phyloP scores from a whole-genome alignment of 1,140 invertebrate species.

The Manduca sexta region DNA sequence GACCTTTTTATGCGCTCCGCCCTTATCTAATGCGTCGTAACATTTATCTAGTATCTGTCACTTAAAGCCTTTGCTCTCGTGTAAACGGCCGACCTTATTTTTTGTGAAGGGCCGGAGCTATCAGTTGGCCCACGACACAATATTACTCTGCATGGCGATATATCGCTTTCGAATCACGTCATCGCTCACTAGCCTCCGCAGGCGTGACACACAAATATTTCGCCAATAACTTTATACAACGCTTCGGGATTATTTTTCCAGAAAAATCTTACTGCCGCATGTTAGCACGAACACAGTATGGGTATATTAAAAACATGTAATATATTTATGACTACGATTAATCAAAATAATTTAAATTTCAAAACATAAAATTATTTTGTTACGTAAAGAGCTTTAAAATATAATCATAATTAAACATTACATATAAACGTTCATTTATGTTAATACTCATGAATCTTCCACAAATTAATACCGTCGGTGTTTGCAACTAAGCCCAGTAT shows the following conservation, averaged over 20 bases:
- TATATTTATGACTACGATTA: too few relatives aligned
- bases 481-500: slow-evolving; percentile 11
- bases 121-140: slow-evolving; percentile 58
- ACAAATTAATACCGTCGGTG: slow-evolving; percentile 16
- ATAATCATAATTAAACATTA: too few relatives aligned
- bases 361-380: too few relatives aligned
- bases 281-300: too few relatives aligned
- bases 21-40: slow-evolving; percentile 55
- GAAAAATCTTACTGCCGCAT: too few relatives aligned
- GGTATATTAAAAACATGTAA: too few relatives aligned
- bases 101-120: slow-evolving; percentile 58
- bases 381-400: too few relatives aligned
- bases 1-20: slow-evolving; percentile 37
- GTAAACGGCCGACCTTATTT: slow-evolving; percentile 67
- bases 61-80: slow-evolving; percentile 61
- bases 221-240: slow-evolving; percentile 26
- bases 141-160: slow-evolving; percentile 59
- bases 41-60: slow-evolving; percentile 67
- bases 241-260: too few relatives aligned
- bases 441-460: too few relatives aligned
- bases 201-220: slow-evolving; percentile 6
- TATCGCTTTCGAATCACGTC: slow-evolving; percentile 60
- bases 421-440: background rate
- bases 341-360: too few relatives aligned
- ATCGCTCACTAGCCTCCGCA: slow-evolving; percentile 41